Conservation (phyloP, 2,797 vertebrate genomes). For the Diglossa cyanea region DNA sequence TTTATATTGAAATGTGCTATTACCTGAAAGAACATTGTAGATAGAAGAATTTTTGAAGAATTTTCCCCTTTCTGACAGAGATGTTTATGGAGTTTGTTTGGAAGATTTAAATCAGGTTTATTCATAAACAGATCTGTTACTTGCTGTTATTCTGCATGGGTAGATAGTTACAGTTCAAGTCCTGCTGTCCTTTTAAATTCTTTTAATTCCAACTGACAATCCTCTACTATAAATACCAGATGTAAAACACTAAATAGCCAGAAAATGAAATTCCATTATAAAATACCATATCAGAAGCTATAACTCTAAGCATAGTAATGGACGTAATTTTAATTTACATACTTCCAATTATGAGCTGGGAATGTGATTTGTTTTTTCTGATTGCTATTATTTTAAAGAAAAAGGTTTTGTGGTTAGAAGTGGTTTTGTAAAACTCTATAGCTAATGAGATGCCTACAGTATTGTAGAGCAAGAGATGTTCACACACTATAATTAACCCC, state of each 20-base stretch:
- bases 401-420: background rate
- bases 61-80: background rate
- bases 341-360: background rate
- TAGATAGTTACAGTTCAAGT: background rate
- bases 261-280: constrained; percentile 4
- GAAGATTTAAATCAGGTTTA: background rate
- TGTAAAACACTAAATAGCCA: constrained; percentile 1
- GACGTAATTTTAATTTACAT: background rate
- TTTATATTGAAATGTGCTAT: background rate
- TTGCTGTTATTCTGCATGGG: background rate
- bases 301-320: background rate
- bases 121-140: background rate
- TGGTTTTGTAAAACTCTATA: background rate
- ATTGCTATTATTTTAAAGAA: background rate
- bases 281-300: background rate
- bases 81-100: background rate
- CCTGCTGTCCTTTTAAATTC: background rate
- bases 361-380: background rate
- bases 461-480: background rate
- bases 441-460: background rate
- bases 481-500: background rate
- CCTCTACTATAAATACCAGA: background rate
- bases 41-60: background rate
- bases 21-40: background rate
- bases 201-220: background rate